Base-by-base conservation (phyloP, 2,888 invertebrate genomes). In the Diarsia mendica region DNA sequence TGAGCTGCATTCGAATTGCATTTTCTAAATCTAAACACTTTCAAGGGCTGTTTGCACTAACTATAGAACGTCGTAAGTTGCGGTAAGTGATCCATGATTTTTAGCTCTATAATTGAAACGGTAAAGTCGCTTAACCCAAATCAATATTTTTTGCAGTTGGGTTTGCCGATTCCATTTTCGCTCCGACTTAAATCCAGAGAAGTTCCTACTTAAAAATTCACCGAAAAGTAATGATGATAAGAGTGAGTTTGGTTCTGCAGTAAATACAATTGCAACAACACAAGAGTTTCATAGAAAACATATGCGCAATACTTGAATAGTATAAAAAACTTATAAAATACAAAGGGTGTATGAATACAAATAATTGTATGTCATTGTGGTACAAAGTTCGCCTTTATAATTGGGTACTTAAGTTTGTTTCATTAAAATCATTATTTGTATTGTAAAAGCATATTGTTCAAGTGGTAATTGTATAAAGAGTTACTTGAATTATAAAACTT, bases 361-460 rank as follows among this genome's bases (percentile, higher is more conserved):
- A 90, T 89, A 91, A 93, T 92, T 92, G 90, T 91, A 88, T 92
- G 91, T 92, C 89, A 91, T 90, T 93, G 91, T 91, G 92, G 91
- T 78, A 82, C 79, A 84, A 79, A 82, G 80, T 87, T 82, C 82
- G 79, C 82, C 77, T 88, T 86, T 85, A 87, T 88, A 89, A 87
- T 90, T 88, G 89, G 84, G 76, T 79, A 80, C 87, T 92, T 89
- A 88, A 86, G 84, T 88, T 87, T 88, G 89, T 89, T 89, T 87
- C 84, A 88, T 89, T 87, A 87, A 86, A 68, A 85, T 64, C 51
- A 72, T 78, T 83, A 70, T 70, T 70, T 79, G 77, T 77, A 77
- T 83, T 77, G 76, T 86, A 66, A 79, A 86, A 83, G 66, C 78
- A 66, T 87, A 87, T 77, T 83, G 53, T 71, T 85, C 72, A 79